Conservation (phyloP, 2,797 vertebrate genomes). For the Tragopan temminckii region DNA sequence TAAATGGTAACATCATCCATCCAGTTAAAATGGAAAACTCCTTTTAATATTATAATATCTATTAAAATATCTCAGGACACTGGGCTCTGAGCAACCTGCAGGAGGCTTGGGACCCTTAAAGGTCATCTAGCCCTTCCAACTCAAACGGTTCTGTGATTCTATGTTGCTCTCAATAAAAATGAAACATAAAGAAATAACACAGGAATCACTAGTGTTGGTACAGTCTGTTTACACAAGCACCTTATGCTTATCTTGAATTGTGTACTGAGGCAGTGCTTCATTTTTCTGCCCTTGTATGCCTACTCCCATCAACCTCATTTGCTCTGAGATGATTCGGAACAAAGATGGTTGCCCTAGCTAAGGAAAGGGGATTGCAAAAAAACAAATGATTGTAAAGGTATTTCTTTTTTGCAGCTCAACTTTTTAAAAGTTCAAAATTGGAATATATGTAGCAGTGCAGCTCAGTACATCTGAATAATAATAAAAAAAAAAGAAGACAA, state of each 20-base stretch:
- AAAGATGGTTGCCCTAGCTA: background rate
- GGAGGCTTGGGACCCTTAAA: too few species aligned
- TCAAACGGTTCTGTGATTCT: too few species aligned
- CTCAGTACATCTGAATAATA: background rate
- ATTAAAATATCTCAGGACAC: background rate
- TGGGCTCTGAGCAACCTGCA: too few species aligned
- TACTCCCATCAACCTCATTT: background rate
- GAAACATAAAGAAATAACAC: background rate
- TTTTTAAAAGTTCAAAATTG: background rate
- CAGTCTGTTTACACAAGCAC: background rate
- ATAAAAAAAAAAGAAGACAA: background rate
- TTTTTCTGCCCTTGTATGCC: background rate
- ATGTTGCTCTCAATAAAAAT: background rate
- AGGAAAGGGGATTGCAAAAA: background rate
- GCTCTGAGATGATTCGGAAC: background rate
- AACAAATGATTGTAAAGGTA: background rate
- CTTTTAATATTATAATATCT: background rate
- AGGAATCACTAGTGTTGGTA: background rate
- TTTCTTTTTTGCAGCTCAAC: background rate
- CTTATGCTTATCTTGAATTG: background rate
- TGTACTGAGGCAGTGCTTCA: background rate
- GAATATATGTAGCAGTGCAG: background rate
- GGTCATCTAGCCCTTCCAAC: too few species aligned
- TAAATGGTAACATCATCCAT: background rate
- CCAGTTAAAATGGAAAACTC: background rate